Conservation (phyloP, 2,888 invertebrate species). For the Epiblema foenella region DNA sequence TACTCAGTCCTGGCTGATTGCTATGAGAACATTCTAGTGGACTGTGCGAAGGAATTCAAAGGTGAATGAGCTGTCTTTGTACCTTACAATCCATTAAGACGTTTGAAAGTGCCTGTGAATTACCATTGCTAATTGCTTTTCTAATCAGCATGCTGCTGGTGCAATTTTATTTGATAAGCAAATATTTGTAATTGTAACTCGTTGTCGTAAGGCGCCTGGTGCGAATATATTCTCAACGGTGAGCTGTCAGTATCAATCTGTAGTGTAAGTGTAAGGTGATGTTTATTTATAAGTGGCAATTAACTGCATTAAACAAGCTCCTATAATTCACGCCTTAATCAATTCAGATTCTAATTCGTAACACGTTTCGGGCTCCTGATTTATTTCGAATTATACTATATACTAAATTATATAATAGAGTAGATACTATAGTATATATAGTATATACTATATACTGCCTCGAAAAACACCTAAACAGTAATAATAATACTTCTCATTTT, state of each 20-base stretch:
- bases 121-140: constrained; percentile 25
- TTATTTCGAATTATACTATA: too few relatives aligned
- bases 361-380: background rate
- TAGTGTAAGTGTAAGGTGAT: background rate
- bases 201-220: background rate
- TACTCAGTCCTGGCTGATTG: constrained; percentile 46
- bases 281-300: background rate
- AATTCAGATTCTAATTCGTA: background rate
- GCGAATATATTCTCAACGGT: background rate
- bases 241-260: background rate
- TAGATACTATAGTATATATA: too few relatives aligned
- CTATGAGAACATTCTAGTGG: constrained; percentile 46
- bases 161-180: constrained; percentile 23
- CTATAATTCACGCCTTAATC: background rate
- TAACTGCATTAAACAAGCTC: too few relatives aligned
- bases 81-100: too few relatives aligned
- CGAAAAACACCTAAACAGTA: too few relatives aligned
- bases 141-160: constrained; percentile 23
- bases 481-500: constrained; percentile 41
- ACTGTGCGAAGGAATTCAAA: constrained; percentile 38
- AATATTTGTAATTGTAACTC: constrained; percentile 6
- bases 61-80: constrained; percentile 16
- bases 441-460: too few relatives aligned
- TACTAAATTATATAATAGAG: too few relatives aligned
- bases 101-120: too few relatives aligned